Percentiles rank a stretch among this genome's conserved stretches.
These are phyloP conservation scores for Semotilus atromaculatus DNA, from an alignment of 2,797 vertebrate genomes.

Conservation along the genomic window DNA sequence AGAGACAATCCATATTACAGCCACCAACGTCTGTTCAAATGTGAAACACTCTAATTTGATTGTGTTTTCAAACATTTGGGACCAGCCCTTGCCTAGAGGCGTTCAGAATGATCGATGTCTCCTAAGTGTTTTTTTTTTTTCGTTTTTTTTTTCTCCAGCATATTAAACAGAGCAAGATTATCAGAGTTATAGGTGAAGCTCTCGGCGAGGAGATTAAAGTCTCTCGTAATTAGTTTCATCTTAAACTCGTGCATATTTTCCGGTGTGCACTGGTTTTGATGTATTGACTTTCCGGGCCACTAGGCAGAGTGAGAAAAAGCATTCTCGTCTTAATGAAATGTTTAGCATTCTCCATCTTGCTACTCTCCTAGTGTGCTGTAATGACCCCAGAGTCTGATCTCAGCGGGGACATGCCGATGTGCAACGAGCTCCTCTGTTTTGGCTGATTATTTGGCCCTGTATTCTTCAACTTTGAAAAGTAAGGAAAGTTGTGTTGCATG, in stretches of 20 bases:
- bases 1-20: neutral
- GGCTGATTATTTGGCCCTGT: constrained; percentile 66
- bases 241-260: constrained; percentile 68
- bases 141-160: constrained; percentile 65
- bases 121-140: constrained; percentile 67
- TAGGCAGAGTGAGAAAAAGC: constrained; percentile 67
- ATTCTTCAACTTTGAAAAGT: constrained; percentile 3
- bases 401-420: constrained; percentile 64
- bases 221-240: constrained; percentile 74
- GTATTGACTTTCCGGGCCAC: constrained; percentile 69
- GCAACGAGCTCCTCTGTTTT: constrained; percentile 64
- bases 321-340: constrained; percentile 73
- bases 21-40: neutral
- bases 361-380: constrained; percentile 67
- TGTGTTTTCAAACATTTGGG: constrained; percentile 27
- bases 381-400: constrained; percentile 67
- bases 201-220: constrained; percentile 74
- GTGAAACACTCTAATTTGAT: neutral
- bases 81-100: constrained; percentile 66
- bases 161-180: constrained; percentile 75
- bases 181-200: constrained; percentile 79
- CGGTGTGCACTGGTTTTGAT: constrained; percentile 67
- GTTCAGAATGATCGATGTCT: constrained; percentile 72
- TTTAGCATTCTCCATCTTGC: constrained; percentile 76
- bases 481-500: constrained; percentile 11